A percentile compares a stretch with the other conserved stretches of the same genome.
phyloP scores from a whole-genome alignment of 2,113 vertebrate genomes.

The Chaetodon auriga region DNA sequence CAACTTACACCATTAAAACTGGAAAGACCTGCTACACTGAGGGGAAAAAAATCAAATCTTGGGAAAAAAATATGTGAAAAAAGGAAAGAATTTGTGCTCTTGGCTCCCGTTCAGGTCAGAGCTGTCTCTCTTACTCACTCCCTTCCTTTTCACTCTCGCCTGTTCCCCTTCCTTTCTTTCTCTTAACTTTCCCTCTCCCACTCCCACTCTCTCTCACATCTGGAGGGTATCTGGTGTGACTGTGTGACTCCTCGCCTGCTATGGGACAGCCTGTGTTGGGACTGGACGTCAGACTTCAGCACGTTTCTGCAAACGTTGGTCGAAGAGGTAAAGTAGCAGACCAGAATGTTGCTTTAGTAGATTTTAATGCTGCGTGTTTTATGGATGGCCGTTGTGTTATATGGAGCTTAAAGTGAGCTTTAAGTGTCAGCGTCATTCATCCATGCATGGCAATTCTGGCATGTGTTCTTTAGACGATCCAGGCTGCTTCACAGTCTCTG shows the following conservation, averaged over 20 bases:
- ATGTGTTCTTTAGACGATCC: constrained; percentile 13
- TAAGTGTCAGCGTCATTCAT: constrained; percentile 40
- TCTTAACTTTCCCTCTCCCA: constrained; percentile 58
- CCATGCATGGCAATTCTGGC: constrained; percentile 33
- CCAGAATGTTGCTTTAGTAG: constrained; percentile 18
- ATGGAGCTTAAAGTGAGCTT: constrained; percentile 16
- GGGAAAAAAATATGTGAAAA: constrained; percentile 47
- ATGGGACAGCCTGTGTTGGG: constrained; percentile 84
- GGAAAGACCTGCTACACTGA: not conserved
- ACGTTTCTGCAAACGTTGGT: constrained; percentile 47
- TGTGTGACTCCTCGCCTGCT: constrained; percentile 76
- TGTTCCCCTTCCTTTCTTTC: constrained; percentile 51
- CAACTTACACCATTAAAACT: not conserved
- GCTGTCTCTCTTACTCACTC: constrained; percentile 55
- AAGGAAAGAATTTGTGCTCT: constrained; percentile 81
- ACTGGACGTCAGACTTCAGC: constrained; percentile 65
- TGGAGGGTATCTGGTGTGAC: constrained; percentile 87
- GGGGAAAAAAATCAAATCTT: constrained; percentile 45
- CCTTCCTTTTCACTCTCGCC: constrained; percentile 57
- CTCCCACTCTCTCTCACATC: constrained; percentile 84
- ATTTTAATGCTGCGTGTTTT: constrained; percentile 45
- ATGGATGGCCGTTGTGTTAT: constrained; percentile 17
- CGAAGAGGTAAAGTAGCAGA: constrained; percentile 65
- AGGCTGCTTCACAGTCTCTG: not conserved
- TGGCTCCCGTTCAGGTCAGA: constrained; percentile 71